Conservation (phyloP, 2,113 vertebrate genomes). For the Protobothrops mucrosquamatus region DNA sequence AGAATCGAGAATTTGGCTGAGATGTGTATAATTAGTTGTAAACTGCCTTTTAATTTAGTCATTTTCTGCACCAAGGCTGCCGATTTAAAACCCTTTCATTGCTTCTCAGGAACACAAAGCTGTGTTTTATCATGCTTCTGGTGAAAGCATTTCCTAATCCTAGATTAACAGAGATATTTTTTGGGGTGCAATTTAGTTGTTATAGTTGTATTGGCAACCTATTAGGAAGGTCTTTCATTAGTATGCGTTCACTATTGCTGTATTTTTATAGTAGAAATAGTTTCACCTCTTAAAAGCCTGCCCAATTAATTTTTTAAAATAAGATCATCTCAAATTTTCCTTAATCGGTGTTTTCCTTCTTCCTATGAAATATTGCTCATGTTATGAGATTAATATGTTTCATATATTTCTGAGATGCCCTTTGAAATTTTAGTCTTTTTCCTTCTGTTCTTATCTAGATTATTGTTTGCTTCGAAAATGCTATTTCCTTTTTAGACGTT, state of each 20-base stretch:
- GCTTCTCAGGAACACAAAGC: neutral
- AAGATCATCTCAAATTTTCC: neutral
- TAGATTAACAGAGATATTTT: neutral
- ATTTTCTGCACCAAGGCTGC: neutral
- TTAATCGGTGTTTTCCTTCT: neutral
- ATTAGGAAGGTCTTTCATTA: neutral
- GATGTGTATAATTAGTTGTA: neutral
- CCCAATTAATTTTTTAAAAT: neutral
- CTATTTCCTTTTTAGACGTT: neutral
- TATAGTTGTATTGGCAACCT: neutral
- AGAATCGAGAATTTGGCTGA: neutral
- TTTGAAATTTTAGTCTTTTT: neutral
- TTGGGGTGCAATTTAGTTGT: neutral
- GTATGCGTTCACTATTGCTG: neutral
- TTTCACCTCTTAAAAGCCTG: neutral
- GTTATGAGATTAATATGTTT: slow-evolving; percentile 1
- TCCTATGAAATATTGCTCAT: neutral
- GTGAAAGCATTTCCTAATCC: neutral
- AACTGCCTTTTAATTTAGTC: neutral
- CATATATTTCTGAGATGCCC: neutral
- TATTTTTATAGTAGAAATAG: neutral
- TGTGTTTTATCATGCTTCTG: neutral
- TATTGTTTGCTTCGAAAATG: neutral
- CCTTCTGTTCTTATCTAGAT: slow-evolving; percentile 7
- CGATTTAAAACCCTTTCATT: neutral